Evolutionary conservation across 2,113 vertebrate genomes (phyloP).

Genomic region (Urocitellus parryii): DNA sequence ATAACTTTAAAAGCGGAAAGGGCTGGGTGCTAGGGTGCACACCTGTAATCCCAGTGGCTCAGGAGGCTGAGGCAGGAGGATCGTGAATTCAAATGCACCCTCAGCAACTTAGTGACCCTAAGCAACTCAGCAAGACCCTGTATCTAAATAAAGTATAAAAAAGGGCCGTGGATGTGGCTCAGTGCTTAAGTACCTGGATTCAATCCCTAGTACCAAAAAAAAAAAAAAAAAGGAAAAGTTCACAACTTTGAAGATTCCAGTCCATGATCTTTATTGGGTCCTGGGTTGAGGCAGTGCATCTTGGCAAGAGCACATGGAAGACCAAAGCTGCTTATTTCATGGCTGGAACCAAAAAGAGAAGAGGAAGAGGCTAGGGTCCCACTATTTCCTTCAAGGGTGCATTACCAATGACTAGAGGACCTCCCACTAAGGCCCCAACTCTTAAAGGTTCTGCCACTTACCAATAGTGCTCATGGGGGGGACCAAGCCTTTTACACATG

Average conservation of each 20-base stretch:
- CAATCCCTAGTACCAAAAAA: too few species aligned
- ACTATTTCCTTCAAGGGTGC: background rate
- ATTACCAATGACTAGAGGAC: background rate
- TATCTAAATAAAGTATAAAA: too few species aligned
- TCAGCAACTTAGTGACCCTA: too few species aligned
- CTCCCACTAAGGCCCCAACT: background rate
- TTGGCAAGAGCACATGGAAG: background rate
- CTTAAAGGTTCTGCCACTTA: background rate
- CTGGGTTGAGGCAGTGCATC: background rate
- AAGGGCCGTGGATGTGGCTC: too few species aligned
- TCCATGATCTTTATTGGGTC: background rate
- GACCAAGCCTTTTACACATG: background rate
- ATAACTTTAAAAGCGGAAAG: background rate
- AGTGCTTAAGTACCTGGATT: too few species aligned
- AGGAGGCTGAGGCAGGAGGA: too few species aligned
- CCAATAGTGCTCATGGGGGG: background rate
- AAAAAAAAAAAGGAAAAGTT: background rate
- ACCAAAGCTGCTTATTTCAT: background rate
- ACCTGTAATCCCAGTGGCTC: too few species aligned
- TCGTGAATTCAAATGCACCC: too few species aligned
- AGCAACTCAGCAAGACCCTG: too few species aligned
- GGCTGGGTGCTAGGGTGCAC: too few species aligned
- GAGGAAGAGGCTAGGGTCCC: background rate
- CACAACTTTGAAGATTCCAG: background rate
- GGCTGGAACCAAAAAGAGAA: background rate